A percentile compares a stretch with the other conserved stretches of the same genome.
Conservation (phyloP, 2,888 invertebrate species). For the Pristionchus entomophagus region DNA sequence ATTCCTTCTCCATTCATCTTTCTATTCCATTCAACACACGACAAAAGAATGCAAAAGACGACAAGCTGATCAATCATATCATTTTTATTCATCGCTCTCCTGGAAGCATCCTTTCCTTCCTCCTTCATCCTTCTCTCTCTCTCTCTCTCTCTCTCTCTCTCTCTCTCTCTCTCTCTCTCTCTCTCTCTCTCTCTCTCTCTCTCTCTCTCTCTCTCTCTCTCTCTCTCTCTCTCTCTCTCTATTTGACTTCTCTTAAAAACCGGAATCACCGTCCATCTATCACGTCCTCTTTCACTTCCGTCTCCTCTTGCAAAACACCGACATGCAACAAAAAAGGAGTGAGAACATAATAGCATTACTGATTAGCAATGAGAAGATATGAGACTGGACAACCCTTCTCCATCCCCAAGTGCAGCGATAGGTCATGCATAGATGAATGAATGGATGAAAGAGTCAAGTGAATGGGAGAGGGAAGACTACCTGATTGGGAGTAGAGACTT, state of each 20-base stretch:
- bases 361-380: background rate
- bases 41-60: background rate
- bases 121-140: too few relatives aligned
- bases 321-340: background rate
- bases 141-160: too few relatives aligned
- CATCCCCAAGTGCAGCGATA: background rate
- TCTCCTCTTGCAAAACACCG: background rate
- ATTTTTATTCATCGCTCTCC: too few relatives aligned
- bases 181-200: too few relatives aligned
- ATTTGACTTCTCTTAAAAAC: slow-evolving; percentile 24
- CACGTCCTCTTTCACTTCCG: slow-evolving; percentile 36
- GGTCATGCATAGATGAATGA: background rate
- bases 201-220: too few relatives aligned
- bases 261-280: background rate
- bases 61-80: slow-evolving; percentile 1
- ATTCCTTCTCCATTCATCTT: background rate
- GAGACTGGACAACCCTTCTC: slow-evolving; percentile 34
- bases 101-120: too few relatives aligned
- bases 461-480: background rate
- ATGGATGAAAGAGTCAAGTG: background rate
- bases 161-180: too few relatives aligned
- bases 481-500: background rate
- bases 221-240: slow-evolving; percentile 17
- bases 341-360: background rate
- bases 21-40: background rate